These are phyloP conservation scores for Fringilla coelebs DNA, from an alignment of 2,797 vertebrate species.

Conservation along the genomic window DNA sequence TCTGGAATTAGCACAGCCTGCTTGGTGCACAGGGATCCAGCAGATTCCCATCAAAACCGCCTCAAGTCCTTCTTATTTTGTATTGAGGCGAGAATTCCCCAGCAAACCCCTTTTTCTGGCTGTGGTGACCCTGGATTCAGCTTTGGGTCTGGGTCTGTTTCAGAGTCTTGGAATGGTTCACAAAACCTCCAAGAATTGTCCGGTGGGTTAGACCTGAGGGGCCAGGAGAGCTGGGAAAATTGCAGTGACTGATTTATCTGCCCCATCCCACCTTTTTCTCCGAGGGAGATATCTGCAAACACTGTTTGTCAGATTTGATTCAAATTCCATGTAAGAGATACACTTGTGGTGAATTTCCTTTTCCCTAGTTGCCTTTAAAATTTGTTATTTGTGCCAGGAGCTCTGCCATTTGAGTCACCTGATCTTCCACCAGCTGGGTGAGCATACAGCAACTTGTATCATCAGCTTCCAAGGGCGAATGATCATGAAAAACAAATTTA, in stretches of 20 bases:
- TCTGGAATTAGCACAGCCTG: not conserved
- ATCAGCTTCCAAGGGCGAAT: slow-evolving; percentile 20
- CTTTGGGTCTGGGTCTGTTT: not conserved
- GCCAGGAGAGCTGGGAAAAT: not conserved
- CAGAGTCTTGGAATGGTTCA: not conserved
- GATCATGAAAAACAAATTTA: slow-evolving; percentile 24
- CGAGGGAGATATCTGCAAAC: not conserved
- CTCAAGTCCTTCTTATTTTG: not conserved
- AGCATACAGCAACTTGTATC: slow-evolving; percentile 6
- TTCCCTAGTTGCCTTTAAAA: not conserved
- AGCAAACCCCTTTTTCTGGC: not conserved
- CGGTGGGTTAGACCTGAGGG: not conserved
- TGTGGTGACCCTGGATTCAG: not conserved
- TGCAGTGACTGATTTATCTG: not conserved
- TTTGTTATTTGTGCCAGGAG: slow-evolving; percentile 15
- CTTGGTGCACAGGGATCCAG: not conserved
- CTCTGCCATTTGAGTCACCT: slow-evolving; percentile 16
- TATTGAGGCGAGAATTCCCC: not conserved
- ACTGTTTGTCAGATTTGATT: not conserved
- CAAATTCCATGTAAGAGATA: not conserved
- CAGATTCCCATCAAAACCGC: not conserved
- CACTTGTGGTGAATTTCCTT: not conserved
- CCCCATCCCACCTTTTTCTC: not conserved
- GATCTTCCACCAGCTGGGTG: slow-evolving; percentile 33
- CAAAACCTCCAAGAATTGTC: not conserved